Conservation (phyloP, 64 coral and sea anemone genomes). For the Cladopsammia gracilis region DNA sequence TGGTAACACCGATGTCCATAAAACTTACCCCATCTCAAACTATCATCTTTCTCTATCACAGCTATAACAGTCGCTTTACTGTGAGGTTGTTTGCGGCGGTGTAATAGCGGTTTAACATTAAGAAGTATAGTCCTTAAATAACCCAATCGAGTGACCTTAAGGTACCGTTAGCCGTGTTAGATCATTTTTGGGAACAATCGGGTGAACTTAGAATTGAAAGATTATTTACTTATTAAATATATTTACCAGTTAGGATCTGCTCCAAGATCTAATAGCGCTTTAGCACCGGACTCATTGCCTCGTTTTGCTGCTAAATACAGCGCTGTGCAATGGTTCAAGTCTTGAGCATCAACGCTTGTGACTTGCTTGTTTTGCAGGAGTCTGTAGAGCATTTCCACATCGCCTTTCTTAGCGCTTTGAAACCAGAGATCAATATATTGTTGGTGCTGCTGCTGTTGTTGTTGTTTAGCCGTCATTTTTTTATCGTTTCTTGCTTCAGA, state of each 20-base stretch:
- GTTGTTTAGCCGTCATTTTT: background rate
- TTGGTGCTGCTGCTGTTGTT: background rate
- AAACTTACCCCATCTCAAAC: no score
- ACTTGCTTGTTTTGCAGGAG: constrained; percentile 1
- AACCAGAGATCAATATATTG: constrained; percentile 63
- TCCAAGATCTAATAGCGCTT: constrained; percentile 66
- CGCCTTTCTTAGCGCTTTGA: constrained; percentile 51
- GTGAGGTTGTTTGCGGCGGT: no score
- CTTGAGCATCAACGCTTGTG: constrained; percentile 59
- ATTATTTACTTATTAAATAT: background rate
- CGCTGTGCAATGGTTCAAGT: constrained; percentile 61
- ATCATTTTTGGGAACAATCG: no score
- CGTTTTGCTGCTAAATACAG: constrained; percentile 71
- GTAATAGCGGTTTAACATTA: no score
- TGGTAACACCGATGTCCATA: no score
- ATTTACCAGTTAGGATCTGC: constrained; percentile 89
- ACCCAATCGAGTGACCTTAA: no score
- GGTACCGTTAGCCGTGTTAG: no score
- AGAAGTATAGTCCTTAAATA: no score
- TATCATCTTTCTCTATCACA: no score
- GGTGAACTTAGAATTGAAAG: no score
- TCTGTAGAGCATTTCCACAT: constrained; percentile 18
- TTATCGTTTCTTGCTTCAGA: background rate
- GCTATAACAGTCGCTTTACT: no score
- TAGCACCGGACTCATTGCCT: constrained; percentile 59